Evolutionary conservation across 2,113 vertebrate genomes (phyloP).

Genomic region (Mus spicilegus): DNA sequence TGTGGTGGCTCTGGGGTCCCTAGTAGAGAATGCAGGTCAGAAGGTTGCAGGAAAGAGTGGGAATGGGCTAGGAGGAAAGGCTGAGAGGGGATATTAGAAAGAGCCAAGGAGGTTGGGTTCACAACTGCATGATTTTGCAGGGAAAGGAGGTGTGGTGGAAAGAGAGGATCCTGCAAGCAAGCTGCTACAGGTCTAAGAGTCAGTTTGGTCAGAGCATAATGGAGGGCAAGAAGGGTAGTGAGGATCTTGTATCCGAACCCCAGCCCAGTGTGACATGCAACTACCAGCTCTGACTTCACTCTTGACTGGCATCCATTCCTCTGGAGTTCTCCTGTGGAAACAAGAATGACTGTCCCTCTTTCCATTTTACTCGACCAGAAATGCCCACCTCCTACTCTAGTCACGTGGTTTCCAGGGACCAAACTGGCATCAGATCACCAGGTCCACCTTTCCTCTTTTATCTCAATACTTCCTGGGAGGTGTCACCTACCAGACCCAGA

Average conservation of each 20-base stretch:
- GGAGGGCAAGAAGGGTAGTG: background rate
- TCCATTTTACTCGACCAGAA: background rate
- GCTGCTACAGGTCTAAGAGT: too few relatives aligned
- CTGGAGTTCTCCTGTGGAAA: slow-evolving; percentile 20
- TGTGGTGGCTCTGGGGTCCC: too few relatives aligned
- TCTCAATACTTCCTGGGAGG: background rate
- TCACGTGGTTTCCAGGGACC: background rate
- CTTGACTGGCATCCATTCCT: background rate
- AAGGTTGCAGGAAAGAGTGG: too few relatives aligned
- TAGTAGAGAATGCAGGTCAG: too few relatives aligned
- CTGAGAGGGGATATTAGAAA: too few relatives aligned
- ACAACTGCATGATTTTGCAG: too few relatives aligned
- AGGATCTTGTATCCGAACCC: background rate
- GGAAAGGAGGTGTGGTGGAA: too few relatives aligned
- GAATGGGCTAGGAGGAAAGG: too few relatives aligned
- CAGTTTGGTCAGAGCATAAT: background rate
- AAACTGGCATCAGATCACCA: background rate
- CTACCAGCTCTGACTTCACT: background rate
- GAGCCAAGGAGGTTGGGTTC: too few relatives aligned
- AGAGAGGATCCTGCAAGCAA: too few relatives aligned
- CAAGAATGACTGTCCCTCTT: background rate
- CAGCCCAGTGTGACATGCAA: background rate
- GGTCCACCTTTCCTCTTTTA: background rate
- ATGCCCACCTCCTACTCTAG: background rate
- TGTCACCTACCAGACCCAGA: background rate